These are phyloP conservation scores for Diplodus sargus DNA, from an alignment of 2,797 vertebrate genomes.

Conservation along the genomic window DNA sequence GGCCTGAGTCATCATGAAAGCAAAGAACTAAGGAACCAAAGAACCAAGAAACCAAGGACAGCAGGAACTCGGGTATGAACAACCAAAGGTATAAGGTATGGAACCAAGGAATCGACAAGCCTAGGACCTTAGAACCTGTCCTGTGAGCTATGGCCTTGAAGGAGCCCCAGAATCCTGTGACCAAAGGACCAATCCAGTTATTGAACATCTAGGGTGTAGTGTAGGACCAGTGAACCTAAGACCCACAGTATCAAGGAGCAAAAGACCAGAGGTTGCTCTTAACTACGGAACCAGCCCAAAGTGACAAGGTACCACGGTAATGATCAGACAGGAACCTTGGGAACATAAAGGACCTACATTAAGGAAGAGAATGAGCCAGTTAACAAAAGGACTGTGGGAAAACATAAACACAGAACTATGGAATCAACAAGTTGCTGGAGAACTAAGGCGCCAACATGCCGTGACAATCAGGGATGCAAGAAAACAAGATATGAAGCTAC, in stretches of 20 bases:
- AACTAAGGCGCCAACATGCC: not conserved
- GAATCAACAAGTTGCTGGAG: not conserved
- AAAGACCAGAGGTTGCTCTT: not conserved
- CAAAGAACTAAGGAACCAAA: not conserved
- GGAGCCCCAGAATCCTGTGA: not conserved
- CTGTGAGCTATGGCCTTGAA: not conserved
- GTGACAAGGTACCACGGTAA: not conserved
- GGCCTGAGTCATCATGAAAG: not conserved
- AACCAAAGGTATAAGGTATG: not conserved
- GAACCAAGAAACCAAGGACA: not conserved
- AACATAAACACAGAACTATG: not conserved
- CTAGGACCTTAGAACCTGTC: not conserved
- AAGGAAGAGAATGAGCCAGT: not conserved
- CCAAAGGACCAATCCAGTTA: not conserved
- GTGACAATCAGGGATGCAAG: too few relatives aligned
- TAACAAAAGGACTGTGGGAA: not conserved
- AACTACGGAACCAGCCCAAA: slow-evolving; percentile 5
- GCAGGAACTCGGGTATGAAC: not conserved
- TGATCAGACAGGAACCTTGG: not conserved
- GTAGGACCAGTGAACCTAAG: not conserved
- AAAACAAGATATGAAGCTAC: not conserved
- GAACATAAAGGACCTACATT: not conserved
- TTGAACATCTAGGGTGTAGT: not conserved
- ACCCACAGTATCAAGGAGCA: not conserved
- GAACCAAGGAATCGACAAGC: not conserved